Conservation (phyloP, 2,113 vertebrate species). For the Hemiprocne comata region DNA sequence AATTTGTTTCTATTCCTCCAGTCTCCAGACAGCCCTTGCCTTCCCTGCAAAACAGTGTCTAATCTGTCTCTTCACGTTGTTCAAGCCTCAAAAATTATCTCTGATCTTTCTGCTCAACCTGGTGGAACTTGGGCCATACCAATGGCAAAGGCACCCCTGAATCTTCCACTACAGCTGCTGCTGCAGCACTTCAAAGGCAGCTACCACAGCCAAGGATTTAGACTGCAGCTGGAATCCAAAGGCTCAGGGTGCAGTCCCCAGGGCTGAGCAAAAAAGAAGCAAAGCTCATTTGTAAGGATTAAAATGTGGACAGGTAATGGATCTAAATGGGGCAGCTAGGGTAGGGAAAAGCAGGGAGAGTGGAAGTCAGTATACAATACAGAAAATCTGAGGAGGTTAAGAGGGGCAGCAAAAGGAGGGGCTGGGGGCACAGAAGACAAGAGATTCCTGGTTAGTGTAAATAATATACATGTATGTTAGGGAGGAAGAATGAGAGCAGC, state of each 20-base stretch:
- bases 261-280: slow-evolving; percentile 20
- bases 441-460: slow-evolving; percentile 6
- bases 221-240: slow-evolving; percentile 31
- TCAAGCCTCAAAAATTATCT: neutral
- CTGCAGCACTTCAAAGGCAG: slow-evolving; percentile 44
- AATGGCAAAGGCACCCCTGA: neutral
- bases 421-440: neutral
- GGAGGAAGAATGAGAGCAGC: slow-evolving; percentile 15
- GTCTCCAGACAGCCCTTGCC: neutral
- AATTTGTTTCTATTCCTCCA: neutral
- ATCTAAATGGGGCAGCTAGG: slow-evolving; percentile 33
- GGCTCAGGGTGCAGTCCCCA: neutral
- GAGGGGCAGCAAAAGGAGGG: slow-evolving; percentile 48
- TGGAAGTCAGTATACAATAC: slow-evolving; percentile 63
- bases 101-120: neutral
- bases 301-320: slow-evolving; percentile 64
- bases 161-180: slow-evolving; percentile 21
- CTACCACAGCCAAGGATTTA: slow-evolving; percentile 2
- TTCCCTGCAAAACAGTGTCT: neutral
- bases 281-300: slow-evolving; percentile 69
- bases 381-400: slow-evolving; percentile 58
- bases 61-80: neutral
- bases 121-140: neutral
- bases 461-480: neutral
- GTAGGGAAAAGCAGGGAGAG: slow-evolving; percentile 27